phyloP scores from a whole-genome alignment of 2,797 vertebrate species.

The Cryptoblepharus egeriae region DNA sequence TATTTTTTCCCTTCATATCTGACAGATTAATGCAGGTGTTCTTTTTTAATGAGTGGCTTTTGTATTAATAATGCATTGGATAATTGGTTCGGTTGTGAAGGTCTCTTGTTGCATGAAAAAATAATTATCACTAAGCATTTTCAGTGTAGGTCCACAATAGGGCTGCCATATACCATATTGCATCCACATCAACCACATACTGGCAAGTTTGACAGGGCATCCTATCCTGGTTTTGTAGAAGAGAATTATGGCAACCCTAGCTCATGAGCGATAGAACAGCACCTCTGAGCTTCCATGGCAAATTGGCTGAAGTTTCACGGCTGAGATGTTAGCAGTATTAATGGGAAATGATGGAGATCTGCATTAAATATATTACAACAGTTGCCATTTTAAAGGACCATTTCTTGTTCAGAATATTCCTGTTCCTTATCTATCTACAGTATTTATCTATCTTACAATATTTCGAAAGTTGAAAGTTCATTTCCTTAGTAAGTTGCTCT shows the following conservation, averaged over 20 bases:
- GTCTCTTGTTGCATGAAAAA: constrained; percentile 17
- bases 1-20: constrained; percentile 34
- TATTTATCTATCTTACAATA: too few species aligned
- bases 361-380: not conserved
- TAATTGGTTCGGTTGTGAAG: constrained; percentile 39
- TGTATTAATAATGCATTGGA: constrained; percentile 31
- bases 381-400: not conserved
- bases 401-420: not conserved
- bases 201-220: too few species aligned
- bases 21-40: constrained; percentile 6
- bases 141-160: constrained; percentile 25
- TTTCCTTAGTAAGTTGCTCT: not conserved
- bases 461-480: too few species aligned
- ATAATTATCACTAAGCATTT: constrained; percentile 27
- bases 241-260: too few species aligned
- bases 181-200: too few species aligned
- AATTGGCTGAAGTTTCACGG: constrained; percentile 1
- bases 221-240: too few species aligned
- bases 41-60: constrained; percentile 47
- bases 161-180: too few species aligned
- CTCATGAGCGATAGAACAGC: too few species aligned
- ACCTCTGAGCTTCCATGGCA: constrained; percentile 40
- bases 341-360: not conserved
- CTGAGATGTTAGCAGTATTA: constrained; percentile 2
- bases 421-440: too few species aligned